Base-by-base conservation (phyloP, 2,888 invertebrate genomes). In the Acleris cristana region DNA sequence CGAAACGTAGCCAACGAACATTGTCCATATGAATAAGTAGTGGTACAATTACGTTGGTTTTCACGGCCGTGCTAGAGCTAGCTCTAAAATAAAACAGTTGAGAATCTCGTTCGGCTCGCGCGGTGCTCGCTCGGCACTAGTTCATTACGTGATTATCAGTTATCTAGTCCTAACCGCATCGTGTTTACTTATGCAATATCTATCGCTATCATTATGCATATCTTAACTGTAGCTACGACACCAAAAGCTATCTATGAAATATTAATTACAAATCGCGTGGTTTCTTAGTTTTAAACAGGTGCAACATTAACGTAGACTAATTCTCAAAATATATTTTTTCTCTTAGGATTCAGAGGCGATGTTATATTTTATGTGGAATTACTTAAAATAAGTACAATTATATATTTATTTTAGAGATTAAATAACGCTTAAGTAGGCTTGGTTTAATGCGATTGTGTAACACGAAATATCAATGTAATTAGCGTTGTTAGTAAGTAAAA, bases 31-130 rank as follows among this genome's bases (percentile, higher is more conserved):
- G 81, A 80, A 80, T 81, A 81, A 80, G 69, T 71, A 67, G 65
- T 72, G 71, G 70, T 79, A 78, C 78, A 72, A 67, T 62, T 73
- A 75, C 73, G 84, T 83, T 81, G 58, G 79, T 87, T 84, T 90
- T 90, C 91, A 90, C 79, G 90, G 91, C 79, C 90, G 85, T 80
- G 82, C 64, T 80, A 74, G 78, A 83, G 87, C 85, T 85, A 86
- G 83, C 77, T 82, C 89, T 83, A 90, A 92, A 91, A 90, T 91
- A 90, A 91, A 89, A 89, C 91, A 91, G 91, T 92, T 81, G 83
- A 82, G 83, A 82, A 82, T 87, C 83, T 87, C 81, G 87, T 82
- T 82, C 83, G 84, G 84, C 77, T 80, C 80, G 77, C 79, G 83
- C 87, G 86, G 86, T 86, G 76, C 72, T 73, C 75, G 73, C 75